phyloP scores from a whole-genome alignment of 2,888 invertebrate genomes.

The Stenichneumon culpator region DNA sequence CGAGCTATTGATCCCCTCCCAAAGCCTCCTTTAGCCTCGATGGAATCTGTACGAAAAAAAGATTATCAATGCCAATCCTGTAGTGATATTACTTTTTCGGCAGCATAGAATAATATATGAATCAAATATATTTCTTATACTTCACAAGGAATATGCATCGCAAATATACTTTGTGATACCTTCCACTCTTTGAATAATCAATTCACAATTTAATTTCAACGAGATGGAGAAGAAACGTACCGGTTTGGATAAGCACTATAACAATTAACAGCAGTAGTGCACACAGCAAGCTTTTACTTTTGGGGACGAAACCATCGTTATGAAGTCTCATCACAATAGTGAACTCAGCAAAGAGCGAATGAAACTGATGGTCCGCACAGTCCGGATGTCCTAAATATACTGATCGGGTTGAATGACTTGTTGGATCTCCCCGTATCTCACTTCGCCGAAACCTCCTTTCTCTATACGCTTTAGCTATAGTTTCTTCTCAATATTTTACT shows the following conservation, averaged over 20 bases:
- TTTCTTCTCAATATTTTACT: not conserved
- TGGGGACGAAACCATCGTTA: not conserved
- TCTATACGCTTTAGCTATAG: not conserved
- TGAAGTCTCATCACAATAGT: not conserved
- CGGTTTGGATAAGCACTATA: not conserved
- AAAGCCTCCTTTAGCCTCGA: not conserved
- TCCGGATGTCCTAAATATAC: not conserved
- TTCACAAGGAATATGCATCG: not conserved
- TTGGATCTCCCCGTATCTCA: not conserved
- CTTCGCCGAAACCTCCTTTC: not conserved
- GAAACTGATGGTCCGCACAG: not conserved
- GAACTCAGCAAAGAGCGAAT: not conserved
- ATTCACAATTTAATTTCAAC: not conserved
- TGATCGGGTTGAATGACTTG: not conserved
- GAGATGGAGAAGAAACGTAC: conserved; percentile 21
- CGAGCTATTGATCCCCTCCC: not conserved
- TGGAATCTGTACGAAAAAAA: not conserved
- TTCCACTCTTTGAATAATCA: not conserved
- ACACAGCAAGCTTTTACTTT: conserved; percentile 33
- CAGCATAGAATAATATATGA: not conserved
- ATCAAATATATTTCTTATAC: not conserved
- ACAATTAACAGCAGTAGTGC: conserved; percentile 32
- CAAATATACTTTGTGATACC: not conserved
- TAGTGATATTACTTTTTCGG: not conserved
- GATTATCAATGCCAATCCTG: not conserved